These are phyloP conservation scores for Larimichthys polyactis DNA, from an alignment of 2,113 vertebrate genomes.

Conservation along the genomic window DNA sequence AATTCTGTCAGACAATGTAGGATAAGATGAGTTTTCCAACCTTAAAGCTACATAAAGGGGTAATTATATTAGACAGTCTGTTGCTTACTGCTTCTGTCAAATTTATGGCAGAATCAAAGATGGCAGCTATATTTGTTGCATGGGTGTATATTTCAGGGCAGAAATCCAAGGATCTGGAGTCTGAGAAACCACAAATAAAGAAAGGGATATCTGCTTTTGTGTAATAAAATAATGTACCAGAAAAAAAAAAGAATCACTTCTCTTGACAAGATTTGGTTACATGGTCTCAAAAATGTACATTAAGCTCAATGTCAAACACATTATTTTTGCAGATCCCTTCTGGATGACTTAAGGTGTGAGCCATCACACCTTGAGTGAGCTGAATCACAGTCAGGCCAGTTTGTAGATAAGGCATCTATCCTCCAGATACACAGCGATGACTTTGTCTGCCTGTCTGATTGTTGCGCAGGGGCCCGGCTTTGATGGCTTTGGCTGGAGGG, in stretches of 20 bases:
- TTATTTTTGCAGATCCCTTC: slow-evolving; percentile 22
- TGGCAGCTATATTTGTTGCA: not conserved
- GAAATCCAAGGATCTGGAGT: not conserved
- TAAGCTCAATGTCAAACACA: slow-evolving; percentile 10
- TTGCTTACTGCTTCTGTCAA: not conserved
- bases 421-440: slow-evolving; percentile 74
- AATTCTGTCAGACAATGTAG: not conserved
- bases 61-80: not conserved
- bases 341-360: slow-evolving; percentile 46
- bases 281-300: slow-evolving; percentile 2
- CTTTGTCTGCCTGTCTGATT: slow-evolving; percentile 73
- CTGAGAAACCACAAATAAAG: not conserved
- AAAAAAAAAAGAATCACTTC: not conserved
- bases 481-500: slow-evolving; percentile 74
- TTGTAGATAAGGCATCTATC: slow-evolving; percentile 67
- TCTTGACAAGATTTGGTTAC: not conserved
- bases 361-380: slow-evolving; percentile 52
- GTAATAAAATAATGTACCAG: not conserved
- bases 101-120: not conserved
- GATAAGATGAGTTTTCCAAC: not conserved
- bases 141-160: not conserved
- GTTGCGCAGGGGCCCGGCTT: slow-evolving; percentile 65
- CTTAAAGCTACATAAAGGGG: not conserved
- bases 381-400: slow-evolving; percentile 36
- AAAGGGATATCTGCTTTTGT: not conserved